Evolutionary conservation across 53 echinoderm and acorn worm species (phyloP).

Genomic region (Holothuria leucospilota): DNA sequence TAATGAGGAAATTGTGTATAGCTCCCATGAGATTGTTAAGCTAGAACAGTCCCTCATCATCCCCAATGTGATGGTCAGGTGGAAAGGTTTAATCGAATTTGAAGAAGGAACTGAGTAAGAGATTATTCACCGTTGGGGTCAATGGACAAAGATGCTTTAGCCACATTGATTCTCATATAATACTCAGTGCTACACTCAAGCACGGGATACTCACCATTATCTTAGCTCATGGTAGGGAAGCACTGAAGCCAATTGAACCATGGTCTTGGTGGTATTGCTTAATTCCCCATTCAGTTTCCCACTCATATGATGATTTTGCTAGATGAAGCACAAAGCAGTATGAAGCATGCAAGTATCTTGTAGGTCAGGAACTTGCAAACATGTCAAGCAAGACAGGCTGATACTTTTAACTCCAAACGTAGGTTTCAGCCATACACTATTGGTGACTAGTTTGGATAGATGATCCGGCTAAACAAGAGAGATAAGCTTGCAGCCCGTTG

Average conservation of each 20-base stretch:
- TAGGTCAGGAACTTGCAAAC: not conserved
- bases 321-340: not conserved
- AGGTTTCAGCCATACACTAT: constrained; percentile 50
- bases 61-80: too few relatives aligned
- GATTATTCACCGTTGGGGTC: constrained; percentile 26
- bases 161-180: too few relatives aligned
- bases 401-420: not conserved
- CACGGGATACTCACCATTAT: too few relatives aligned
- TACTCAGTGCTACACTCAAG: constrained; percentile 50
- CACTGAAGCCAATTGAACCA: constrained; percentile 36
- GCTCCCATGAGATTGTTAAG: not conserved
- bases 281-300: too few relatives aligned
- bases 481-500: constrained; percentile 53
- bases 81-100: constrained; percentile 29
- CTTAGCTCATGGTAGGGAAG: constrained; percentile 63
- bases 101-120: constrained; percentile 50
- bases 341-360: not conserved
- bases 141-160: not conserved
- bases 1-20: constrained; percentile 27
- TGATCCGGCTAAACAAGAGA: constrained; percentile 20
- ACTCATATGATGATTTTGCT: not conserved
- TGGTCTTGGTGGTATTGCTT: too few relatives aligned
- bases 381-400: not conserved
- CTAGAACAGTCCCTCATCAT: not conserved
- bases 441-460: constrained; percentile 36